Evolutionary conservation across 1,140 invertebrate species (phyloP).

Genomic region (Drosophila nigrodunni): DNA sequence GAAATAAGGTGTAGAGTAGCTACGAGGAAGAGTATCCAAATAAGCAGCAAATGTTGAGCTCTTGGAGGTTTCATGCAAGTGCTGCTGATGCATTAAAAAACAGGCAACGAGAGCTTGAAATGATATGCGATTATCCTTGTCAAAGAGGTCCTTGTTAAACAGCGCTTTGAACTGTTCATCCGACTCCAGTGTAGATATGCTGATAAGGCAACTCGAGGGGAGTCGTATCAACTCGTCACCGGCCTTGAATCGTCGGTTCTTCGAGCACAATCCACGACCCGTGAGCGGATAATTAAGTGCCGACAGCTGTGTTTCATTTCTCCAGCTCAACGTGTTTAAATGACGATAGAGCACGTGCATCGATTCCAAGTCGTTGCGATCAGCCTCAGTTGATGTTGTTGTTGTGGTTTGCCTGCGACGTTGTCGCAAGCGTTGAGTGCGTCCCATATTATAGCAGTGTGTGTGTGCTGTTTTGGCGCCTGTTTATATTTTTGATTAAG

Average conservation of each 20-base stretch:
- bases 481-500: constrained; percentile 35
- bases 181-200: constrained; percentile 63
- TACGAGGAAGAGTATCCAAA: constrained; percentile 86
- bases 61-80: constrained; percentile 68
- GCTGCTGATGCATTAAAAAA: constrained; percentile 87
- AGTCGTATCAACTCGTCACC: constrained; percentile 67
- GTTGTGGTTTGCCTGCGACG: constrained; percentile 18
- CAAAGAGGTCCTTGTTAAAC: constrained; percentile 58
- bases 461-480: constrained; percentile 75
- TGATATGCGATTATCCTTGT: constrained; percentile 72
- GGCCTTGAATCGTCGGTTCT: constrained; percentile 33
- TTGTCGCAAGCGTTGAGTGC: constrained; percentile 60
- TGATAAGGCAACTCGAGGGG: constrained; percentile 66
- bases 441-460: constrained; percentile 64
- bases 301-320: constrained; percentile 59
- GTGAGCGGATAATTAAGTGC: constrained; percentile 48
- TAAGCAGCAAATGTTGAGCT: constrained; percentile 85
- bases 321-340: constrained; percentile 61
- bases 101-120: constrained; percentile 87
- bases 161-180: constrained; percentile 63
- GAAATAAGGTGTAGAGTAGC: constrained; percentile 86
- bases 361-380: background rate
- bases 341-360: constrained; percentile 56
- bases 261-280: constrained; percentile 75
- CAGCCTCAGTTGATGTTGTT: constrained; percentile 5